These are phyloP conservation scores for Scaptomyza tumidula DNA, from an alignment of 2,888 invertebrate species.

Conservation along the genomic window DNA sequence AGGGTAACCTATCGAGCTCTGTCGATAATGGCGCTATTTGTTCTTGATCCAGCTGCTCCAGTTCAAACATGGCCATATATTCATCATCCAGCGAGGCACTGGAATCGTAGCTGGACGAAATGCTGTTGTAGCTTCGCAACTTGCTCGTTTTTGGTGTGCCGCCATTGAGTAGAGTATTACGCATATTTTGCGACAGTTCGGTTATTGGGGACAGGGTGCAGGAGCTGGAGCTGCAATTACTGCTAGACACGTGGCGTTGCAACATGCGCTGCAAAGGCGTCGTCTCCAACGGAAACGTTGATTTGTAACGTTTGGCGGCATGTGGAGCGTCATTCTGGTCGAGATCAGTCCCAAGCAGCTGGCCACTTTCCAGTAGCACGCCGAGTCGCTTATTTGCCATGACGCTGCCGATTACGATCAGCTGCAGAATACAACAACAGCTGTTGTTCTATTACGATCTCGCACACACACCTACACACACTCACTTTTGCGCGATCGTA, in stretches of 20 bases:
- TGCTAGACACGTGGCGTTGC: conserved; percentile 35
- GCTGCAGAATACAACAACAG: neutral
- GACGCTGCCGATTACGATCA: conserved; percentile 1
- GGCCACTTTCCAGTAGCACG: conserved; percentile 33
- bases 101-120: conserved; percentile 85
- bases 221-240: conserved; percentile 4
- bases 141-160: conserved; percentile 67
- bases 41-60: conserved; percentile 82
- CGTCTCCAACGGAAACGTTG: neutral
- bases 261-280: conserved; percentile 57
- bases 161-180: conserved; percentile 24
- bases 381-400: conserved; percentile 50
- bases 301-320: conserved; percentile 50
- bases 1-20: conserved; percentile 83
- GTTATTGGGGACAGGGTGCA: conserved; percentile 63
- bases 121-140: conserved; percentile 84
- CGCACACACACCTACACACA: neutral
- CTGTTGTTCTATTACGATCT: neutral
- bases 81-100: conserved; percentile 87
- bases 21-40: conserved; percentile 2
- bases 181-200: conserved; percentile 60
- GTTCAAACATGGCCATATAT: conserved; percentile 86
- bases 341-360: neutral
- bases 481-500: neutral
- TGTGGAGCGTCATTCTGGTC: conserved; percentile 19